These are phyloP conservation scores for Tuta absoluta DNA, from an alignment of 2,888 invertebrate genomes.

Conservation along the genomic window DNA sequence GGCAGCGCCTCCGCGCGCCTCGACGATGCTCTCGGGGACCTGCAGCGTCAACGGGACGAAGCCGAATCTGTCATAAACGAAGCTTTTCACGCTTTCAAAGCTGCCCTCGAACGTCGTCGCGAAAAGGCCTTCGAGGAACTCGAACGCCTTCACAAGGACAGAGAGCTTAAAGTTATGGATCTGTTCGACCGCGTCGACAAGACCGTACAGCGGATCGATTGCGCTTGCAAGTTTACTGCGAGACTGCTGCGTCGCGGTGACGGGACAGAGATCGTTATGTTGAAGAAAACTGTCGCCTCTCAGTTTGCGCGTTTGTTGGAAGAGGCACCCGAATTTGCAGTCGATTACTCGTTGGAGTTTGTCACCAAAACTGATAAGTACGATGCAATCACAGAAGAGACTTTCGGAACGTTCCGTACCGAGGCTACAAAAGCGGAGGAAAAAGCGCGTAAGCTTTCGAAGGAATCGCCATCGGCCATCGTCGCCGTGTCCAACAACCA, in stretches of 20 bases:
- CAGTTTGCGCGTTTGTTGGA: slow-evolving; percentile 90
- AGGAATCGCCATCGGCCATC: slow-evolving; percentile 67
- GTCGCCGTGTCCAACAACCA: slow-evolving; percentile 71
- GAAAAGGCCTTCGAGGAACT: slow-evolving; percentile 88
- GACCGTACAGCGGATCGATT: slow-evolving; percentile 91
- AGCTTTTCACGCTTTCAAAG: slow-evolving; percentile 89
- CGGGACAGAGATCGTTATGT: slow-evolving; percentile 90
- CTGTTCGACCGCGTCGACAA: slow-evolving; percentile 91
- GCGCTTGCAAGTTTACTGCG: slow-evolving; percentile 92
- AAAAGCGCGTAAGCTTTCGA: slow-evolving; percentile 67
- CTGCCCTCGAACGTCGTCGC: slow-evolving; percentile 89
- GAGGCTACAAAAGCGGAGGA: slow-evolving; percentile 82
- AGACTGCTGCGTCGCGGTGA: slow-evolving; percentile 92
- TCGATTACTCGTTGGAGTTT: slow-evolving; percentile 90
- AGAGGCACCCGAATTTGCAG: slow-evolving; percentile 90
- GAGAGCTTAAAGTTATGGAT: slow-evolving; percentile 95
- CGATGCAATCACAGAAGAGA: slow-evolving; percentile 85
- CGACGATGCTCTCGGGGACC: slow-evolving; percentile 90
- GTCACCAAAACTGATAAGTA: slow-evolving; percentile 90
- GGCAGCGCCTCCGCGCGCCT: slow-evolving; percentile 88
- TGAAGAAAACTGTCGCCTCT: slow-evolving; percentile 89
- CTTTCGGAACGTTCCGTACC: slow-evolving; percentile 88
- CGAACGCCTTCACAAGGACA: slow-evolving; percentile 88
- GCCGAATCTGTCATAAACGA: slow-evolving; percentile 91
- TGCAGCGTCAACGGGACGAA: slow-evolving; percentile 93